Evolutionary conservation across 2,797 vertebrate genomes (phyloP), one percentile per base, ranked within the genome.

Genomic region (Periparus ater): DNA sequence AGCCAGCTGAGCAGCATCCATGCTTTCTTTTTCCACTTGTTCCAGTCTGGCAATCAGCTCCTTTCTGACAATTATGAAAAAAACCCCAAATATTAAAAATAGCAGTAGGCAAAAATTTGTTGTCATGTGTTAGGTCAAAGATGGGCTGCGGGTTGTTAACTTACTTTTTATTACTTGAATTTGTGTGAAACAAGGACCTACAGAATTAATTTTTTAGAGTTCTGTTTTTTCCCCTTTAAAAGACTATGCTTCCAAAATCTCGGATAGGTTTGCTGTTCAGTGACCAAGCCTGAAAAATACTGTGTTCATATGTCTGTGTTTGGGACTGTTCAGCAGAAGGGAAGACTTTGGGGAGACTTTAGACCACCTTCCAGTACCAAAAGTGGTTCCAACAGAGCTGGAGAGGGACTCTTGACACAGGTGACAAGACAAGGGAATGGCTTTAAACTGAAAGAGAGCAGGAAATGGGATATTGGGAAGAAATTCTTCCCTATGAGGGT

Each of bases 41-140:
- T 99, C 98, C 97, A 99, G 95, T 91, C 99, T 98, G 32, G 98
- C 98, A 86, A 99, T 98, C 97, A 99, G 97, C 96, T 99, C 98
- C 91, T 98, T 98, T 97, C 99, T 99, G 94, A 51, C 0, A 0
- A 91, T 85, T 66, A 58, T 22, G 61, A 70, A 77, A 67, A 85
- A 74, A 12, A 5, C 0, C 19, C 5, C 32, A 67, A 57, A 92
- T 44, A 50, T 92, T 95, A 85, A 82, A 90, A 90, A 76, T 6
- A 17, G 23, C 51, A 91, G 70, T 6, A 74, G 50, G 29, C 51
- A 82, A 87, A 84, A 45, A 47, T 45, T 15, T 55, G 32, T n/a
- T 4, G 1, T 79, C 1, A 0, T 23, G 6, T 53, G 32, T 60
- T 79, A 74, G 19, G 16, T 89, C 45, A 85, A 79, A 89, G 60